Evolutionary conservation across 1,140 invertebrate genomes (phyloP), one percentile per base, ranked within the genome.

Genomic region (Cryptotermes secundus): DNA sequence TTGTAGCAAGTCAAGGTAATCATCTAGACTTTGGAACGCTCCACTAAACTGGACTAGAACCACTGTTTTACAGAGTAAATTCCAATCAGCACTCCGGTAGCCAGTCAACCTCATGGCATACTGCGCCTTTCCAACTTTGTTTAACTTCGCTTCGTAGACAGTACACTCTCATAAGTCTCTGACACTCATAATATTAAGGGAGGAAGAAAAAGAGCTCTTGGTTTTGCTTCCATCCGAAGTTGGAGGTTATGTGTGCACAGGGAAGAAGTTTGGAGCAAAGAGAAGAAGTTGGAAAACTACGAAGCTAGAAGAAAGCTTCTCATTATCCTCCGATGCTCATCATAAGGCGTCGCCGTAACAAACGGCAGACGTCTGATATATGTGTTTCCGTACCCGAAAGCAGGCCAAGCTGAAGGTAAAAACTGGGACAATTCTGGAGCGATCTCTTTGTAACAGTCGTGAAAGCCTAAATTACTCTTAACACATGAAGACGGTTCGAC

Each of bases 161-260:
- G 59, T 72, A 72, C n/a, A 72, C 59, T 31, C 59, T 72, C 59
- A n/a, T 72, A 72, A 72, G 59, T 72, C 59, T 72, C 26, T 31
- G 26, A 31, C 59, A 49, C 45, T 49, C 45, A 49, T 49, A 49
- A 49, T 49, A 19, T 1, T 49, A 49, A 19, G 38, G 45, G 16
- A 19, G 16, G 16, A 49, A 19, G 45, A 19, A 49, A 49, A 4
- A 49, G 4, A 14, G 45, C 3, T 49, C 3, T 49, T 3, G 45
- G 45, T 49, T 16, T 19, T 22, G 19, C 45, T 16, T 3, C 45
- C 45, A 3, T 49, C 19, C 45, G 3, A 19, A 16, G 19, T 31
- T 72, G 59, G 59, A 26, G 59, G n/a, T 72, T 72, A 10, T 72
- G 16, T 72, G 26, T n/a, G 16, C 14, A 49, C 3, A 31, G 59